phyloP scores from a whole-genome alignment of 2,113 vertebrate species.

The Andinoacara biseriatus region DNA sequence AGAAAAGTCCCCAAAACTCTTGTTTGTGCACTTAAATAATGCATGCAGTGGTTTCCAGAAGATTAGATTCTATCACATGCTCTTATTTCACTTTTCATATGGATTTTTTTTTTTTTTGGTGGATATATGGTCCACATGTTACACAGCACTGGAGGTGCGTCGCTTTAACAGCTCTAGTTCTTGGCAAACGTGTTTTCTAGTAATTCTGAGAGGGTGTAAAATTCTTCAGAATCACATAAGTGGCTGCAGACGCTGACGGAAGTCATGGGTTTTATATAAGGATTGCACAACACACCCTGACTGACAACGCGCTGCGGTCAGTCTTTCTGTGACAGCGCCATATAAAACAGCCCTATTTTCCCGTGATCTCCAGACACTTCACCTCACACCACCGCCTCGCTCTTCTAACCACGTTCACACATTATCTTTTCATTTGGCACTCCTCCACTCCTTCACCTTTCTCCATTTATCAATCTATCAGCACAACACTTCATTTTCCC shows the following conservation, averaged over 20 bases:
- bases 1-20: not conserved
- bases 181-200: not conserved
- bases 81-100: not conserved
- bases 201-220: slow-evolving; percentile 18
- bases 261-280: not conserved
- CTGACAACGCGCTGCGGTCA: slow-evolving; percentile 31
- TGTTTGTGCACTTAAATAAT: not conserved
- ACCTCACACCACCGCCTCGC: not conserved
- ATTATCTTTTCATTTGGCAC: slow-evolving; percentile 62
- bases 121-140: not conserved
- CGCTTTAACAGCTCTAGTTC: not conserved
- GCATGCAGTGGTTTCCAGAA: not conserved
- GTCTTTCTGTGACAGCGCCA: slow-evolving; percentile 41
- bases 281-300: not conserved
- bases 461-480: slow-evolving; percentile 37
- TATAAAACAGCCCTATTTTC: slow-evolving; percentile 39
- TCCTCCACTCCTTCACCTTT: slow-evolving; percentile 33
- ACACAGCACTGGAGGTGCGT: not conserved
- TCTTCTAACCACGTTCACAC: slow-evolving; percentile 19
- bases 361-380: slow-evolving; percentile 27
- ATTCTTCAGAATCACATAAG: slow-evolving; percentile 7
- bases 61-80: not conserved
- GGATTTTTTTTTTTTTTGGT: not conserved
- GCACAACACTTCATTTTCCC: slow-evolving; percentile 48
- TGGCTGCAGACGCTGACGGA: slow-evolving; percentile 18